Evolutionary conservation across 2,113 vertebrate species (phyloP).

Genomic region (Onychorhynchus coronatus): DNA sequence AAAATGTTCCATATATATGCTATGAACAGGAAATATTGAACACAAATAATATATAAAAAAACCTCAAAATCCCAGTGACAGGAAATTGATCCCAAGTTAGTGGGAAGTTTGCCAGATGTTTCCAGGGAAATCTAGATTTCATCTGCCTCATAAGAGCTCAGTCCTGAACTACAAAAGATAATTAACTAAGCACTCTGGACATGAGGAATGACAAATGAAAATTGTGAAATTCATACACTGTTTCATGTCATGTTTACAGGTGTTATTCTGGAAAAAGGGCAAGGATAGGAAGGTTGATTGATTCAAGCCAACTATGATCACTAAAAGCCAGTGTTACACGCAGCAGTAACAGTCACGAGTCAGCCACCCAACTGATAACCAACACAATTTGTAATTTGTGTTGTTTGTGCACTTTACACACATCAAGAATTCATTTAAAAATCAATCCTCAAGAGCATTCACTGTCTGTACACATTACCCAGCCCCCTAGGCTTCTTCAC

Average conservation of each 20-base stretch:
- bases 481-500: background rate
- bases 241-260: background rate
- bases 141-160: background rate
- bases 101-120: background rate
- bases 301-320: background rate
- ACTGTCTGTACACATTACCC: rapidly evolving
- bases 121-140: background rate
- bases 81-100: background rate
- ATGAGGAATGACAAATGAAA: background rate
- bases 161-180: background rate
- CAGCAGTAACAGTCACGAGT: background rate
- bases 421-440: background rate
- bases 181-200: background rate
- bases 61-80: background rate
- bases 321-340: background rate
- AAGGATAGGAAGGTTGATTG: background rate
- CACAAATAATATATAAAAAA: background rate
- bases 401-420: background rate
- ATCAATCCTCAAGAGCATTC: background rate
- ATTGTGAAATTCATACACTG: background rate
- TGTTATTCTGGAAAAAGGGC: background rate
- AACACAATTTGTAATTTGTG: background rate
- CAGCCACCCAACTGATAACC: background rate
- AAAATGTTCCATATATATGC: background rate
- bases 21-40: background rate